Percentiles rank a stretch among this genome's conserved stretches.
These are phyloP conservation scores for Aphelenchoides avenae DNA, from an alignment of 1,140 invertebrate species.

Conservation along the genomic window DNA sequence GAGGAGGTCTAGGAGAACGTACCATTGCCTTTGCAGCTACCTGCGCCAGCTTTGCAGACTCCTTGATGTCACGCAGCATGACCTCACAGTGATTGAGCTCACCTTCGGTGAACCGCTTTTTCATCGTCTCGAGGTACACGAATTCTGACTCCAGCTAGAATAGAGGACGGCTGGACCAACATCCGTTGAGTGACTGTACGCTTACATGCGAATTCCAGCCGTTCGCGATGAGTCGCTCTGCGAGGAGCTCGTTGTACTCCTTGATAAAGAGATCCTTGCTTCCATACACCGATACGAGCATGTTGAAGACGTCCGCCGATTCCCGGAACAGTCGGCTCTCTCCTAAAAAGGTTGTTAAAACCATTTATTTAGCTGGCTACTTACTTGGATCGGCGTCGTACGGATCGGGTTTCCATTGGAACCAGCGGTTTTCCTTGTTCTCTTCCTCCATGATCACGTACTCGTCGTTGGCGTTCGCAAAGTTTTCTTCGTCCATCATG, in stretches of 20 bases:
- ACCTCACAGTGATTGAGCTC: slow-evolving; percentile 95
- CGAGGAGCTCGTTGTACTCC: slow-evolving; percentile 88
- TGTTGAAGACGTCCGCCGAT: slow-evolving; percentile 90
- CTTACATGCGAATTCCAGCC: slow-evolving; percentile 66
- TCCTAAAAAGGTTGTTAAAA: slow-evolving; percentile 42
- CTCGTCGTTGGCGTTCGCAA: slow-evolving; percentile 51
- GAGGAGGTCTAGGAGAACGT: neutral
- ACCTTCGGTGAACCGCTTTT: slow-evolving; percentile 87
- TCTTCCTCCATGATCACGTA: slow-evolving; percentile 51
- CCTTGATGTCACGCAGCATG: slow-evolving; percentile 92
- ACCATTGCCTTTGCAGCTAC: slow-evolving; percentile 37
- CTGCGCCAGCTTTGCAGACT: slow-evolving; percentile 73
- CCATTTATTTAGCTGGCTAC: slow-evolving; percentile 8
- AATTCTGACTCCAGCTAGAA: slow-evolving; percentile 75
- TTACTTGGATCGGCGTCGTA: slow-evolving; percentile 49
- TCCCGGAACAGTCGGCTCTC: slow-evolving; percentile 62
- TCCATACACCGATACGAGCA: slow-evolving; percentile 95
- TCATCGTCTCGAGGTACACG: slow-evolving; percentile 86
- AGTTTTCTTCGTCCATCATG: slow-evolving; percentile 24
- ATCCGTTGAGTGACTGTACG: neutral
- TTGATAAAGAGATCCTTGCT: slow-evolving; percentile 97
- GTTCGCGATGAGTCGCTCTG: slow-evolving; percentile 81
- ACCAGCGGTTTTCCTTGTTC: slow-evolving; percentile 32
- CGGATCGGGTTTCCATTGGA: slow-evolving; percentile 50
- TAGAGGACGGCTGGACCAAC: slow-evolving; percentile 8